These are phyloP conservation scores for Dendrolimus kikuchii DNA, from an alignment of 1,140 invertebrate species.

Conservation along the genomic window DNA sequence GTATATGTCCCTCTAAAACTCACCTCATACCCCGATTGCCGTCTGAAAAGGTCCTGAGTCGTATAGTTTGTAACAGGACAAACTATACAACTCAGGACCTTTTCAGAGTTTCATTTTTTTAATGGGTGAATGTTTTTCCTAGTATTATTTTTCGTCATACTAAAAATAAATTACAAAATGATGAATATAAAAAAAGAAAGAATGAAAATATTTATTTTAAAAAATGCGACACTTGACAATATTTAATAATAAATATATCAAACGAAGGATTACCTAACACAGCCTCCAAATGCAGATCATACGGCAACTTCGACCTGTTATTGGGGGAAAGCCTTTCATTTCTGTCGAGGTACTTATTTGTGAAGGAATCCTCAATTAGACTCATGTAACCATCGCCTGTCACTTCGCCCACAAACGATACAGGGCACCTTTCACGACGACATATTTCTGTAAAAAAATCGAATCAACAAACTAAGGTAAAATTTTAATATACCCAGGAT, in stretches of 20 bases:
- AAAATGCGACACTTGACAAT: constrained; percentile 4
- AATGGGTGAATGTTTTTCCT: too few relatives aligned
- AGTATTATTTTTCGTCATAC: too few relatives aligned
- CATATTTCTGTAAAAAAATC: constrained; percentile 76
- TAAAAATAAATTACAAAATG: constrained; percentile 18
- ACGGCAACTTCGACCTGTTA: constrained; percentile 62
- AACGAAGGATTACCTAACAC: constrained; percentile 80
- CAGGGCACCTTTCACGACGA: constrained; percentile 90
- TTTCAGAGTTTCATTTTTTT: too few relatives aligned
- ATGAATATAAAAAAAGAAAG: constrained; percentile 6
- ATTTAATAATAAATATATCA: neutral
- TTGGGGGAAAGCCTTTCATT: constrained; percentile 35
- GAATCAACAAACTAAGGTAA: too few relatives aligned
- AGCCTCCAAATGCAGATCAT: constrained; percentile 91
- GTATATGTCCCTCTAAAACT: too few relatives aligned
- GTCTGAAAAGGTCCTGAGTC: too few relatives aligned
- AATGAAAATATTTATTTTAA: constrained; percentile 3
- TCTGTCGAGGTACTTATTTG: constrained; percentile 50
- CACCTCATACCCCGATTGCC: too few relatives aligned
- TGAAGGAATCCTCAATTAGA: constrained; percentile 77
- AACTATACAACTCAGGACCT: too few relatives aligned
- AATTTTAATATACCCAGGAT: too few relatives aligned
- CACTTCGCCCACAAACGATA: constrained; percentile 94
- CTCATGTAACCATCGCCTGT: constrained; percentile 90
- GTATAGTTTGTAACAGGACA: too few relatives aligned